Base-by-base conservation (phyloP, 92 coral and sea anemone species). In the Blastomussa wellsi region DNA sequence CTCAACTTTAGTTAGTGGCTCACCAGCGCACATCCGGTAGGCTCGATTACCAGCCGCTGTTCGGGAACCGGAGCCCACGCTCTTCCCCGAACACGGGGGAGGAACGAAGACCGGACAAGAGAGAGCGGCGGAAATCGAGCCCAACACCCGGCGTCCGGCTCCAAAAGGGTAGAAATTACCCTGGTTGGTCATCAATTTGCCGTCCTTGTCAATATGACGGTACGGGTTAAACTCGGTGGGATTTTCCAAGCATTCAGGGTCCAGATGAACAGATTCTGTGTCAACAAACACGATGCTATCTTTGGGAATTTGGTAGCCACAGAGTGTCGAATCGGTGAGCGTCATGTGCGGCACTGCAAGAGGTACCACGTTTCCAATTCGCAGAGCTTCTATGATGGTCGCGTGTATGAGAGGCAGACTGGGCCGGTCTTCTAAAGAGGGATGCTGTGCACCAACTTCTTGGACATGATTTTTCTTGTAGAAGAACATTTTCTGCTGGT, bases 1-100 rank as follows among this genome's bases (percentile, higher is more conserved):
- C 86, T 86, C 80, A 48, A 85, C 66, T 67, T 91, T 91, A 24
- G 94, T 89, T 15, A 91, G 68, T 1, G 94, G 35, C 76, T 87
- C 91, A 33, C 94, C 94, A 10, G 91, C 90, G 38, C 94, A 91
- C 26, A n/a, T n/a, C n/a, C n/a, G n/a, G n/a, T n/a, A n/a, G n/a
- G n/a, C n/a, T n/a, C n/a, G n/a, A n/a, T n/a, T n/a, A n/a, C n/a
- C n/a, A n/a, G n/a, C n/a, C n/a, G n/a, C n/a, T n/a, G n/a, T n/a
- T n/a, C n/a, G n/a, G n/a, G n/a, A n/a, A n/a, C n/a, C n/a, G n/a
- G n/a, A n/a, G n/a, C n/a, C n/a, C n/a, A n/a, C n/a, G n/a, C n/a
- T n/a, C n/a, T n/a, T n/a, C n/a, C n/a, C n/a, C n/a, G n/a, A n/a
- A n/a, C n/a, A n/a, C n/a, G n/a, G n/a, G n/a, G n/a, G n/a, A n/a